A percentile compares a stretch with the other conserved stretches of the same genome.
phyloP scores from a whole-genome alignment of 2,113 vertebrate genomes.

The Phycodurus eques region DNA sequence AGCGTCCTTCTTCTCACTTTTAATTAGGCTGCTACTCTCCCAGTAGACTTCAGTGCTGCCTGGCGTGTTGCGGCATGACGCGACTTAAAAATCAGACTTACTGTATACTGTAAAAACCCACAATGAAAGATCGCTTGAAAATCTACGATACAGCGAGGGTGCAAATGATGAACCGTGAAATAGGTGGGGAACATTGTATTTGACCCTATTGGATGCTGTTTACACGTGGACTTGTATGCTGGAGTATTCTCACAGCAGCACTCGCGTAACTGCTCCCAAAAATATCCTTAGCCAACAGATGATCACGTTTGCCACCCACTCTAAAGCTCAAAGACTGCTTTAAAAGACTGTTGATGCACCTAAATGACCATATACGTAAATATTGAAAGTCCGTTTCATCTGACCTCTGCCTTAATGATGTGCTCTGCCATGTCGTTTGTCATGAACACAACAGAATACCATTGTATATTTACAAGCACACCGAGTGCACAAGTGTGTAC shows the following conservation, averaged over 20 bases:
- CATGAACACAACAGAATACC: conserved; percentile 5
- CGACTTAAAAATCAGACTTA: neutral
- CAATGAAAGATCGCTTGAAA: neutral
- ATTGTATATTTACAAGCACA: conserved; percentile 3
- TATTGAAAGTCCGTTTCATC: conserved; percentile 27
- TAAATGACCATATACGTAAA: conserved; percentile 19
- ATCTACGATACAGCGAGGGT: neutral
- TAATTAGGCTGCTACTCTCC: neutral
- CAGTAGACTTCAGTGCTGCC: neutral
- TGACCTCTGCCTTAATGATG: conserved; percentile 30
- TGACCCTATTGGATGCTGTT: conserved; percentile 28
- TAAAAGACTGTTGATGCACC: conserved; percentile 19
- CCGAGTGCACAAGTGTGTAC: neutral
- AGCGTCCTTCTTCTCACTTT: neutral
- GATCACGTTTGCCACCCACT: conserved; percentile 38
- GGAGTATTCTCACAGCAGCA: conserved; percentile 22
- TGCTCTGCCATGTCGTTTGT: conserved; percentile 1
- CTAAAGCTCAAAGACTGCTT: conserved; percentile 39
- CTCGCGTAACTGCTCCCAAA: conserved; percentile 46
- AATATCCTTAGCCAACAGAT: conserved; percentile 36
- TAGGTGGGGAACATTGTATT: neutral
- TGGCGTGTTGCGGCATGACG: neutral
- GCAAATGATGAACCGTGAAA: too few species aligned
- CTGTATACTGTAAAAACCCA: neutral
- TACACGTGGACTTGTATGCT: conserved; percentile 27